Percentiles rank a stretch among this genome's conserved stretches.
These are phyloP conservation scores for Mormyrops boulengeri DNA, from an alignment of 2,797 vertebrate genomes.

Conservation along the genomic window DNA sequence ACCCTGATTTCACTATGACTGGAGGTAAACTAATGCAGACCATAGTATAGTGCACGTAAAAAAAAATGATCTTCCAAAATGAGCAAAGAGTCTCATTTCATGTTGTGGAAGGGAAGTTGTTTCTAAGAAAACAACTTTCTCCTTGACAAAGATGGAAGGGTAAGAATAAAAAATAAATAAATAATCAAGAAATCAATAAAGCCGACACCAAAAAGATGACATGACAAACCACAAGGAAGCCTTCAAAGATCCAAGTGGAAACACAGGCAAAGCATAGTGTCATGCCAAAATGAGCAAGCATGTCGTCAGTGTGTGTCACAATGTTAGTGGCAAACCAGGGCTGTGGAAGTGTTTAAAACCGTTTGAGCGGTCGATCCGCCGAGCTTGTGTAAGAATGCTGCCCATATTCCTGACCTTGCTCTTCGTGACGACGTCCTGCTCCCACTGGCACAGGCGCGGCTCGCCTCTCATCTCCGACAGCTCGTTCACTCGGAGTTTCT, in stretches of 20 bases:
- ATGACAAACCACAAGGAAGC: slow-evolving; percentile 14
- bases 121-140: not conserved
- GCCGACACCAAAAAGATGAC: slow-evolving; percentile 18
- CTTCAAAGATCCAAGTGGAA: not conserved
- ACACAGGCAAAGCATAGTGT: not conserved
- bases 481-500: slow-evolving; percentile 57
- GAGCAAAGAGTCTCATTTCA: not conserved
- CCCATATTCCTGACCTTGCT: slow-evolving; percentile 49
- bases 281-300: not conserved
- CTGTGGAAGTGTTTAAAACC: not conserved
- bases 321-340: not conserved
- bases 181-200: slow-evolving; percentile 16
- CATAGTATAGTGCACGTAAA: not conserved
- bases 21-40: not conserved
- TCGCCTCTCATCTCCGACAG: slow-evolving; percentile 59
- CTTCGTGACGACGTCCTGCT: slow-evolving; percentile 46
- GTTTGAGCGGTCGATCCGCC: not conserved
- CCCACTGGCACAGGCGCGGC: slow-evolving; percentile 58
- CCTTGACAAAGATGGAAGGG: not conserved
- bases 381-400: not conserved
- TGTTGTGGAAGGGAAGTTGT: not conserved
- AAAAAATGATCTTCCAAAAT: not conserved
- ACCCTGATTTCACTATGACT: not conserved
- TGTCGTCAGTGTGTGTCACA: not conserved
- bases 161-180: not conserved